phyloP scores from a whole-genome alignment of 2,113 vertebrate species.

The Thermophis baileyi region DNA sequence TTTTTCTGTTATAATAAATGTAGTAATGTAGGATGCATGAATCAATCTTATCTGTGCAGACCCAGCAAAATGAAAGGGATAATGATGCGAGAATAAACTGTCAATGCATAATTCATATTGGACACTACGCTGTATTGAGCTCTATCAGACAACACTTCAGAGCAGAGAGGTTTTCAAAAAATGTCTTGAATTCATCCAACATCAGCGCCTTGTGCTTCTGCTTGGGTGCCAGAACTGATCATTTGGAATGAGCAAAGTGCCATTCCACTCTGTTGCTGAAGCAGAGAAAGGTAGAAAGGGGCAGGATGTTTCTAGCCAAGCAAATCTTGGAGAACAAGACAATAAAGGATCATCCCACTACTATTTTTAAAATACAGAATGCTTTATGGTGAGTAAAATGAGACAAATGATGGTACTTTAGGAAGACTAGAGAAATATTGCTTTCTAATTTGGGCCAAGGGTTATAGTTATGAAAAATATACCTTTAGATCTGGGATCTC shows the following conservation, averaged over 20 bases:
- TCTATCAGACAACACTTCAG: slow-evolving; percentile 37
- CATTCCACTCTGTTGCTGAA: slow-evolving; percentile 25
- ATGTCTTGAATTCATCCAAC: slow-evolving; percentile 53
- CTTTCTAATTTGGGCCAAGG: background rate
- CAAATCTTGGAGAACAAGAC: rapidly evolving
- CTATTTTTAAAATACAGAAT: background rate
- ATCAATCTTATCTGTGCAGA: slow-evolving; percentile 56
- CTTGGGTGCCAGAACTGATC: slow-evolving; percentile 61
- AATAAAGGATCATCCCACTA: background rate
- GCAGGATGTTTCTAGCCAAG: background rate
- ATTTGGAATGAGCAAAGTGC: slow-evolving; percentile 50
- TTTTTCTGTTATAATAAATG: slow-evolving; percentile 39
- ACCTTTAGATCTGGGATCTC: background rate
- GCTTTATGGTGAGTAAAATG: background rate
- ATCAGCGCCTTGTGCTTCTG: slow-evolving; percentile 63
- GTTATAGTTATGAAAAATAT: background rate
- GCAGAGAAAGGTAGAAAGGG: slow-evolving; percentile 28
- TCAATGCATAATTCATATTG: slow-evolving; percentile 65
- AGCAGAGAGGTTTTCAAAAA: slow-evolving; percentile 48
- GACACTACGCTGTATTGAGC: slow-evolving; percentile 43
- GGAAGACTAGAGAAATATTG: background rate
- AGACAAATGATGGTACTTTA: background rate
- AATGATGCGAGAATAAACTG: slow-evolving; percentile 59
- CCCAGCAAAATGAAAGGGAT: slow-evolving; percentile 63
- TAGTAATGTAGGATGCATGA: slow-evolving; percentile 43